Evolutionary conservation across 2,888 invertebrate species (phyloP).

Genomic region (Himalopsyche tibetana): DNA sequence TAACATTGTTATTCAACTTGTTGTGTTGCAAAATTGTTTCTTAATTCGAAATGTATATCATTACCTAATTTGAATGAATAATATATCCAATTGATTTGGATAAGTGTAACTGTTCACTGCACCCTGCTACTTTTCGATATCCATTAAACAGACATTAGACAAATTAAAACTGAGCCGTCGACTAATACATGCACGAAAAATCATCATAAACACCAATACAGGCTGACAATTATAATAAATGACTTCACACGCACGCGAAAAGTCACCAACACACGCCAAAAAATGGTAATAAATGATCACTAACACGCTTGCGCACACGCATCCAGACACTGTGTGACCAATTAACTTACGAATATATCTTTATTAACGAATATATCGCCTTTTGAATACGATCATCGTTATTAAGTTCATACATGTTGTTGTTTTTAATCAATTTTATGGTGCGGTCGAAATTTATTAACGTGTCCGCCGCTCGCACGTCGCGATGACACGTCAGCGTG

Average conservation of each 20-base stretch:
- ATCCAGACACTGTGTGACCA: slow-evolving; percentile 58
- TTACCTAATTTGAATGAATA: not conserved
- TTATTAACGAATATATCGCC: slow-evolving; percentile 65
- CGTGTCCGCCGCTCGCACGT: not conserved
- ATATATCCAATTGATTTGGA: not conserved
- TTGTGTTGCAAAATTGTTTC: no score
- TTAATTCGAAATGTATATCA: no score
- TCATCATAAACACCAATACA: slow-evolving; percentile 36
- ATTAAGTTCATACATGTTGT: slow-evolving; percentile 59
- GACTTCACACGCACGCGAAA: slow-evolving; percentile 9
- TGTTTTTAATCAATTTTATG: slow-evolving; percentile 65
- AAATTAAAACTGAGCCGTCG: slow-evolving; percentile 62
- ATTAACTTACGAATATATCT: slow-evolving; percentile 65
- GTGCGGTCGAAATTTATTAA: slow-evolving; percentile 48
- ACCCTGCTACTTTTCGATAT: slow-evolving; percentile 59
- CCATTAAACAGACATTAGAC: slow-evolving; percentile 63
- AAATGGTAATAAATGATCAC: slow-evolving; percentile 18
- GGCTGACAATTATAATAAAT: slow-evolving; percentile 1
- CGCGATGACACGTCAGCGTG: not conserved
- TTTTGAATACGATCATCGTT: slow-evolving; percentile 54
- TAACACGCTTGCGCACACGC: not conserved
- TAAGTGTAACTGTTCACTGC: slow-evolving; percentile 15
- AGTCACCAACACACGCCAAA: slow-evolving; percentile 45
- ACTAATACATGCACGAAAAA: slow-evolving; percentile 47
- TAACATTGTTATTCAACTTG: no score